Conservation (phyloP, 1,140 invertebrate genomes). For the Propsilocerus akamusi region DNA sequence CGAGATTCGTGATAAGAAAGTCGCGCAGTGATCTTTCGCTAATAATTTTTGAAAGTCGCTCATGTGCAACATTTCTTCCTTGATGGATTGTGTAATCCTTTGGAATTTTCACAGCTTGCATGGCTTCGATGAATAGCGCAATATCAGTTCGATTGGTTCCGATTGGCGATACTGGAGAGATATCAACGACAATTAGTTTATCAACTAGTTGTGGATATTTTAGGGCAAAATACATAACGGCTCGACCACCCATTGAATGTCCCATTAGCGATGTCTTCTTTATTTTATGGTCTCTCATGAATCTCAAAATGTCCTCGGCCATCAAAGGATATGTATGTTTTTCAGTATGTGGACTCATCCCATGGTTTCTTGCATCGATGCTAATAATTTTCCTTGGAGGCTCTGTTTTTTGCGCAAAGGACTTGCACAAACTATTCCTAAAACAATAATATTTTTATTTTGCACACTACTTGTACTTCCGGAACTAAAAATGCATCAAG, state of each 20-base stretch:
- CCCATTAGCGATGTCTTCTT: constrained; percentile 51
- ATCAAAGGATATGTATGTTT: constrained; percentile 52
- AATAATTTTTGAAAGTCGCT: constrained; percentile 27
- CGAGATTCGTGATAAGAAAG: constrained; percentile 30
- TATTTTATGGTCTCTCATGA: constrained; percentile 31
- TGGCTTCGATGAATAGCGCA: constrained; percentile 40
- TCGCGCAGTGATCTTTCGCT: constrained; percentile 26
- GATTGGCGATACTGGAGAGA: constrained; percentile 46
- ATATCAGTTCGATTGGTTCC: constrained; percentile 42
- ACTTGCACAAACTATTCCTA: constrained; percentile 61
- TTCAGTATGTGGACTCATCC: constrained; percentile 60
- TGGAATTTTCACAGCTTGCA: constrained; percentile 37
- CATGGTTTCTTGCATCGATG: constrained; percentile 80
- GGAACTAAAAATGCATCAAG: constrained; percentile 29
- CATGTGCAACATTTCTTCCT: constrained; percentile 37
- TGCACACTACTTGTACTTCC: constrained; percentile 62
- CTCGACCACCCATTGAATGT: constrained; percentile 80
- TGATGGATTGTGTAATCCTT: constrained; percentile 38
- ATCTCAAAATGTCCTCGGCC: constrained; percentile 46
- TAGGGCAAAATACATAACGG: constrained; percentile 61
- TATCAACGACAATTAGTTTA: constrained; percentile 65
- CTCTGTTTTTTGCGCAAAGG: constrained; percentile 39
- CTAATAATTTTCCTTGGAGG: constrained; percentile 43
- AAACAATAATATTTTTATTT: too few species aligned
- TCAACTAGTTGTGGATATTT: constrained; percentile 53